A percentile compares a stretch with the other conserved stretches of the same genome.
Evolutionary conservation across 2,113 vertebrate genomes (phyloP).

Genomic region (Chunga burmeisteri): DNA sequence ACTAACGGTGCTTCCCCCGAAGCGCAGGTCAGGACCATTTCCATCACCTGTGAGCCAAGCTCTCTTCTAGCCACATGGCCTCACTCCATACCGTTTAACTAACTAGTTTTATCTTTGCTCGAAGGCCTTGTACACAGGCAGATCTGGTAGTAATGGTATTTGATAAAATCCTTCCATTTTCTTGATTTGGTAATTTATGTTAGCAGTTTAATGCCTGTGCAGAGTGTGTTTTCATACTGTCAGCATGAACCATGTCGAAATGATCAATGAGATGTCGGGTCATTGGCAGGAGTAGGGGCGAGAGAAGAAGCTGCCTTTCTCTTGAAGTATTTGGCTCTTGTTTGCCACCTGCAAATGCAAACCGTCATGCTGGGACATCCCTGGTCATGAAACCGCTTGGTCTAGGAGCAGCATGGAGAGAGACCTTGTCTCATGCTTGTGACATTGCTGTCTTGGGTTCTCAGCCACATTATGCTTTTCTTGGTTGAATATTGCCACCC

Average conservation of each 20-base stretch:
- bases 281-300: not conserved
- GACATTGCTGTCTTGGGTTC: not conserved
- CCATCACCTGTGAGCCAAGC: not conserved
- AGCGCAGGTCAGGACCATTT: not conserved
- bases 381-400: not conserved
- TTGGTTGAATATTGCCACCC: not conserved
- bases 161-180: not conserved
- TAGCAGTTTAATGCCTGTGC: not conserved
- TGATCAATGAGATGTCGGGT: not conserved
- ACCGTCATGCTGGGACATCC: not conserved
- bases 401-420: not conserved
- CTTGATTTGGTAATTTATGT: not conserved
- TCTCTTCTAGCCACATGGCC: not conserved
- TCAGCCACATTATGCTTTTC: rapidly evolving
- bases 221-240: not conserved
- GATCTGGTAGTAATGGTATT: not conserved
- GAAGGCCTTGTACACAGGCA: not conserved
- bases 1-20: not conserved
- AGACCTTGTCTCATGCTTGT: not conserved
- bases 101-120: not conserved
- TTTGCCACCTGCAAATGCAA: not conserved
- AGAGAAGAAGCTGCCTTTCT: not conserved
- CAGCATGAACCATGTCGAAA: not conserved
- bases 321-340: not conserved
- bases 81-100: not conserved